These are phyloP conservation scores for Trichonephila clavata DNA, from an alignment of 1,140 invertebrate species.

Conservation along the genomic window DNA sequence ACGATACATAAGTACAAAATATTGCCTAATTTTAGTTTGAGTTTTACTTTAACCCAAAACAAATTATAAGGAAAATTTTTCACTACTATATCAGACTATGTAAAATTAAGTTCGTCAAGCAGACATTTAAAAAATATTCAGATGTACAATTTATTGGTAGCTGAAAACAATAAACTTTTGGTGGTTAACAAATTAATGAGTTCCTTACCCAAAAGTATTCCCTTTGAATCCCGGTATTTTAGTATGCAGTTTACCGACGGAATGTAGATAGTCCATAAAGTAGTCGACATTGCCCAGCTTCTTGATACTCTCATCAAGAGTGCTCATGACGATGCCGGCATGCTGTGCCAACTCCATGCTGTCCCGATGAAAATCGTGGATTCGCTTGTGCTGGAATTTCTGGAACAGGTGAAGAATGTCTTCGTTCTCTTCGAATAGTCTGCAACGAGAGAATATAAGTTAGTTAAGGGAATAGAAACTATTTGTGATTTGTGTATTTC, in stretches of 20 bases:
- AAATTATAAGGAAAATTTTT: too few relatives aligned
- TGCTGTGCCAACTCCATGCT: slow-evolving; percentile 92
- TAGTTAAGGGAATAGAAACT: too few relatives aligned
- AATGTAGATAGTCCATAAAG: slow-evolving; percentile 90
- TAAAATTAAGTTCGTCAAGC: too few relatives aligned
- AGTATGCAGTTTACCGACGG: slow-evolving; percentile 90
- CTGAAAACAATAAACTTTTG: too few relatives aligned
- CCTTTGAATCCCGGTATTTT: slow-evolving; percentile 92
- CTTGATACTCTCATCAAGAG: slow-evolving; percentile 90
- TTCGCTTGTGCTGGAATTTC: slow-evolving; percentile 89
- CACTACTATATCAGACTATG: too few relatives aligned
- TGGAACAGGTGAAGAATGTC: slow-evolving; percentile 90
- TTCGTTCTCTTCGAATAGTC: slow-evolving; percentile 92
- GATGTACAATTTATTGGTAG: too few relatives aligned
- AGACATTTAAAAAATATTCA: too few relatives aligned
- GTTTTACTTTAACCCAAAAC: too few relatives aligned
- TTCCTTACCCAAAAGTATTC: slow-evolving; percentile 90
- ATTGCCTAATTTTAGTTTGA: too few relatives aligned
- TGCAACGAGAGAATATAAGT: slow-evolving; percentile 80
- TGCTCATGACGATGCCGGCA: slow-evolving; percentile 93
- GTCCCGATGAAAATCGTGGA: slow-evolving; percentile 89
- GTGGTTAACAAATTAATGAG: too few relatives aligned
- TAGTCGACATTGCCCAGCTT: slow-evolving; percentile 91
- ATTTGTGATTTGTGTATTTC: too few relatives aligned
- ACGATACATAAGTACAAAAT: too few relatives aligned